phyloP scores from a whole-genome alignment of 2,113 vertebrate species.

The Oreochromis niloticus region DNA sequence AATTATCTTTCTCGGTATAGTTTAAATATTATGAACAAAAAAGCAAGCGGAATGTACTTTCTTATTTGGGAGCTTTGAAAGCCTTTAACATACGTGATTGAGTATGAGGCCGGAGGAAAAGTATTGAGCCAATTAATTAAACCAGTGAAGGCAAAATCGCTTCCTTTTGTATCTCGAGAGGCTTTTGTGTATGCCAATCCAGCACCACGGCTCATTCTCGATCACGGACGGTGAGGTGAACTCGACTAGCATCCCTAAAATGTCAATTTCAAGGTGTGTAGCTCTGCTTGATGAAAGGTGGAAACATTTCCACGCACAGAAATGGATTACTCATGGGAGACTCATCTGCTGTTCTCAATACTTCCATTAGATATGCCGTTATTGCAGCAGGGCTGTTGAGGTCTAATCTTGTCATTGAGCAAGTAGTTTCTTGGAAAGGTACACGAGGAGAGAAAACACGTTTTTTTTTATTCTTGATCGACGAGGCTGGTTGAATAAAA shows the following conservation, averaged over 20 bases:
- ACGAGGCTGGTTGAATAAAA: slow-evolving; percentile 7
- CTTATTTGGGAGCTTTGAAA: background rate
- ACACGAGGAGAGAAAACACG: background rate
- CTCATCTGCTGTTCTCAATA: slow-evolving; percentile 32
- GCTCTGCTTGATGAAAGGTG: slow-evolving; percentile 42
- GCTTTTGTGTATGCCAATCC: background rate
- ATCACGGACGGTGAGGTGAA: background rate
- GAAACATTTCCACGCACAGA: slow-evolving; percentile 38
- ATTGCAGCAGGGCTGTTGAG: slow-evolving; percentile 5
- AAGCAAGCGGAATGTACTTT: background rate
- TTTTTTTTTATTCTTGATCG: background rate
- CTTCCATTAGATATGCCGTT: slow-evolving; percentile 36
- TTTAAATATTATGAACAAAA: background rate
- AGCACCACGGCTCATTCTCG: background rate
- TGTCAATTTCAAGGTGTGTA: slow-evolving; percentile 60
- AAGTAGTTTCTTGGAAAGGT: background rate
- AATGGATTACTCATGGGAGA: slow-evolving; percentile 47
- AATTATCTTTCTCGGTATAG: background rate
- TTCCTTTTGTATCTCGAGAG: background rate
- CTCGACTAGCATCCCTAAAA: slow-evolving; percentile 36
- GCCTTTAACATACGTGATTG: background rate
- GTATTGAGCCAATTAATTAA: background rate
- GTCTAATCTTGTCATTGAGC: slow-evolving; percentile 2
- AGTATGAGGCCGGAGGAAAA: background rate
- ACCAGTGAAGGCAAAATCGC: background rate